Evolutionary conservation across 2,797 vertebrate genomes (phyloP), one percentile per base, ranked within the genome.

Genomic region (Rallus crepitans): DNA sequence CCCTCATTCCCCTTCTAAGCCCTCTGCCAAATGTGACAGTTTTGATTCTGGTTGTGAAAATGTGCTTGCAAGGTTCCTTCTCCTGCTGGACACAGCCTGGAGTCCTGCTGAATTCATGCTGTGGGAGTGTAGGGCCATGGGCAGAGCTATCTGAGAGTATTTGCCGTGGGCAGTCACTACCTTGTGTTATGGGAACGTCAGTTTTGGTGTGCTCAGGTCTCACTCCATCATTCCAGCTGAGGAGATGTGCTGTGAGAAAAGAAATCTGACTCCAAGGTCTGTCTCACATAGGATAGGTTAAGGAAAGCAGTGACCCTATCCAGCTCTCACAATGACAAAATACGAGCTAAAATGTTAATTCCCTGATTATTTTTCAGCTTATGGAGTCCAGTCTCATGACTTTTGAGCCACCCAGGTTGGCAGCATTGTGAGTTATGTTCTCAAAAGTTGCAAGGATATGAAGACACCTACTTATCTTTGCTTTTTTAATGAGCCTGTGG

Each of bases 391-490:
- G 31, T 35, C 33, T 87, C 25, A 30, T 0, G 24, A 19, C 13
- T 40, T 84, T 40, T 80, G 56, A 80, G 42, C 14, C 48, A 15
- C 33, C 60, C 48, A 40, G 18, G 35, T 11, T 48, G 60, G 37
- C 31, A 77, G 15, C 0, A 0, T 21, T 75, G 31, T 0, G 1
- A 86, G 50, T 53, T 0, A 0, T 13, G 53, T 86, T 83, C 68
- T 57, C 15, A 24, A 13, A 93, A 93, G 33, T 45, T 28, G 13
- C 35, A 65, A 78, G 40, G 27, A 68, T 61, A 42, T 50, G 42
- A 79, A 82, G 71, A 39, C 31, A 70, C 7, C 35, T 66, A 91
- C 59, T 47, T 15, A 6, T 68, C 14, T 77, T 59, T 81, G 31
- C 16, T 76, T 90, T 45, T 89, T 85, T 85, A 82, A 53, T 91